Evolutionary conservation across 2,888 invertebrate species (phyloP).

Genomic region (Chesias legatella): DNA sequence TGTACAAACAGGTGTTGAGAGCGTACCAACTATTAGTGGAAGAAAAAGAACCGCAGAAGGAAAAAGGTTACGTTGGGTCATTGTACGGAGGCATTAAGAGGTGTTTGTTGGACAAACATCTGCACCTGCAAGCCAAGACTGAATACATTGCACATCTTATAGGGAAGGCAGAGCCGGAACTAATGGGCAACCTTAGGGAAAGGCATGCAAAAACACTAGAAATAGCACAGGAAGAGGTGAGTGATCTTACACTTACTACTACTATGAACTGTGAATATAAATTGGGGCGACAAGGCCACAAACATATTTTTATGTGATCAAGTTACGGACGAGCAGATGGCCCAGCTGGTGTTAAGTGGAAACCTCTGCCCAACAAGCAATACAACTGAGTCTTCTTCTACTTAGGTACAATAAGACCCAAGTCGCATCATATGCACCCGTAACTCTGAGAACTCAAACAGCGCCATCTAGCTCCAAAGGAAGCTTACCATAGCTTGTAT

Average conservation of each 20-base stretch:
- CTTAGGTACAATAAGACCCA: too few species aligned
- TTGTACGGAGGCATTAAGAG: slow-evolving; percentile 93
- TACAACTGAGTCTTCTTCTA: too few species aligned
- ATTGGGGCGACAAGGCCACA: too few species aligned
- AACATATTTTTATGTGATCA: too few species aligned
- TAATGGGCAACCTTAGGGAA: slow-evolving; percentile 92
- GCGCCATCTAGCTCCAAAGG: too few species aligned
- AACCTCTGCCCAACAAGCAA: too few species aligned
- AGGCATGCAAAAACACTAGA: slow-evolving; percentile 98
- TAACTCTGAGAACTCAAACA: too few species aligned
- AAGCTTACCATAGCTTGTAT: too few species aligned
- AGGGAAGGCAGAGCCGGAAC: slow-evolving; percentile 93
- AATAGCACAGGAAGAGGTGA: slow-evolving; percentile 94
- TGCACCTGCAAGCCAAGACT: slow-evolving; percentile 92
- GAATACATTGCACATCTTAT: slow-evolving; percentile 94
- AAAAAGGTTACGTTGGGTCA: slow-evolving; percentile 93
- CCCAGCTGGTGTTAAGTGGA: too few species aligned
- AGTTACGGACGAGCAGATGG: too few species aligned
- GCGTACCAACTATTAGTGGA: slow-evolving; percentile 94
- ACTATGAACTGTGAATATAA: too few species aligned
- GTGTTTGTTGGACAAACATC: slow-evolving; percentile 91
- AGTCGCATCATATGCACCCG: too few species aligned
- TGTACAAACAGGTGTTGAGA: slow-evolving; percentile 76
- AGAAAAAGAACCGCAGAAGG: slow-evolving; percentile 90
- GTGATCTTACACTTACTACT: slow-evolving; percentile 5